These are phyloP conservation scores for Enteromius anoplus DNA, from an alignment of 2,797 vertebrate species.

Conservation along the genomic window DNA sequence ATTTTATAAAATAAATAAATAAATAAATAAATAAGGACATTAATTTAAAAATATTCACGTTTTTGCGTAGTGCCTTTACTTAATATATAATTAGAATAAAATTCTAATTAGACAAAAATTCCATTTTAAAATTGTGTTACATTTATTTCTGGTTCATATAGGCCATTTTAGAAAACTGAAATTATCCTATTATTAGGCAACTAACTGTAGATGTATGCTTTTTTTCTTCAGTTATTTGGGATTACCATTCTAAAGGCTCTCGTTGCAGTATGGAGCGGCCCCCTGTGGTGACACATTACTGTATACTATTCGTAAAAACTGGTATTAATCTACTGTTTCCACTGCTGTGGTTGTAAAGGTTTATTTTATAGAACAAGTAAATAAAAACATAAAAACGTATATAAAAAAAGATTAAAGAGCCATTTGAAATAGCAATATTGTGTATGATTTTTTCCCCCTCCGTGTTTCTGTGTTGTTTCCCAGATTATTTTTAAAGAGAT, in stretches of 20 bases:
- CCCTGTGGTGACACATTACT: conserved; percentile 59
- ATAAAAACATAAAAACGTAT: background rate
- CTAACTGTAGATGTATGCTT: background rate
- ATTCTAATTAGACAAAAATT: too few relatives aligned
- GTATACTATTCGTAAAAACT: background rate
- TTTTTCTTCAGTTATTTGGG: background rate
- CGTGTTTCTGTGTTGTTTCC: background rate
- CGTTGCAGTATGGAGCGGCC: conserved; percentile 63
- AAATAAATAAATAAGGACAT: background rate
- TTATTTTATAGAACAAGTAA: too few relatives aligned
- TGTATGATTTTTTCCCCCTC: background rate
- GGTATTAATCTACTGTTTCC: background rate
- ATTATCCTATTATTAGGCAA: background rate
- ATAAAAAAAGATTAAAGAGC: background rate
- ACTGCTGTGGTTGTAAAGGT: background rate
- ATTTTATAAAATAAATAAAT: background rate
- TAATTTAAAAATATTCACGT: background rate
- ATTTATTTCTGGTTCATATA: background rate
- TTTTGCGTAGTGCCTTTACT: background rate
- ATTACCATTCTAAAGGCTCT: conserved; percentile 12
- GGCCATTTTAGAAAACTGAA: background rate
- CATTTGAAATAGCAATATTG: background rate
- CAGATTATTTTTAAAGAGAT: background rate
- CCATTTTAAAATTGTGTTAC: background rate
- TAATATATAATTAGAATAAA: background rate